Conservation (phyloP, 2,888 invertebrate species). For the Anthophora plumipes region DNA sequence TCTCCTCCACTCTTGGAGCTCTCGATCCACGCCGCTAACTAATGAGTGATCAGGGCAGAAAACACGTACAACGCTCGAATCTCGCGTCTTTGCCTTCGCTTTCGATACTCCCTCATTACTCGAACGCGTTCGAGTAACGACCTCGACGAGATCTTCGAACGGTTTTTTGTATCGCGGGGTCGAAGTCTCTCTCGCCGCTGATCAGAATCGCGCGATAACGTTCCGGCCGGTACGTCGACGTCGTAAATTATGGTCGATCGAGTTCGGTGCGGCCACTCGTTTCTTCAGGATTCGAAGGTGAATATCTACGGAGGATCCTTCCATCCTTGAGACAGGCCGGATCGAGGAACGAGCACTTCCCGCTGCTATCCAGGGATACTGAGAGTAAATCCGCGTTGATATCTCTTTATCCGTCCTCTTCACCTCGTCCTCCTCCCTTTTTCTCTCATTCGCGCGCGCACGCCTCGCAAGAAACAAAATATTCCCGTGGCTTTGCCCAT, state of each 20-base stretch:
- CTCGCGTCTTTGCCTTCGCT: slow-evolving; percentile 57
- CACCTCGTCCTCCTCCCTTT: not conserved
- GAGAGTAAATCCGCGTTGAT: slow-evolving; percentile 63
- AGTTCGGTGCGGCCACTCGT: slow-evolving; percentile 63
- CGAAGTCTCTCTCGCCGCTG: slow-evolving; percentile 71
- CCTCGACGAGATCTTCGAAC: slow-evolving; percentile 71
- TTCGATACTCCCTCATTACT: slow-evolving; percentile 77
- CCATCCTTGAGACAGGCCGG: slow-evolving; percentile 53
- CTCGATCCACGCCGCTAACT: slow-evolving; percentile 48
- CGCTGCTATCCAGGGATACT: slow-evolving; percentile 52
- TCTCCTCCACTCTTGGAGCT: not conserved
- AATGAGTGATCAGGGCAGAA: slow-evolving; percentile 68
- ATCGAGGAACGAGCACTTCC: slow-evolving; percentile 45
- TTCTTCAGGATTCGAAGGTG: slow-evolving; percentile 64
- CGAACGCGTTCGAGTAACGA: slow-evolving; percentile 73
- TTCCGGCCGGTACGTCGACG: slow-evolving; percentile 62
- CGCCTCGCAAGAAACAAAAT: slow-evolving; percentile 36
- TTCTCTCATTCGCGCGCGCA: slow-evolving; percentile 16
- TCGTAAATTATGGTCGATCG: slow-evolving; percentile 79
- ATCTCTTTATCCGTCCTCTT: slow-evolving; percentile 55
- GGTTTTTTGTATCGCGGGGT: slow-evolving; percentile 74
- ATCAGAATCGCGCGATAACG: slow-evolving; percentile 78
- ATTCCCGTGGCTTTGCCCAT: slow-evolving; percentile 14
- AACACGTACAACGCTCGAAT: slow-evolving; percentile 61
- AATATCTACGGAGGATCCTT: slow-evolving; percentile 67